Base-by-base conservation (phyloP, 2,113 vertebrate genomes). In the Arenaria interpres region DNA sequence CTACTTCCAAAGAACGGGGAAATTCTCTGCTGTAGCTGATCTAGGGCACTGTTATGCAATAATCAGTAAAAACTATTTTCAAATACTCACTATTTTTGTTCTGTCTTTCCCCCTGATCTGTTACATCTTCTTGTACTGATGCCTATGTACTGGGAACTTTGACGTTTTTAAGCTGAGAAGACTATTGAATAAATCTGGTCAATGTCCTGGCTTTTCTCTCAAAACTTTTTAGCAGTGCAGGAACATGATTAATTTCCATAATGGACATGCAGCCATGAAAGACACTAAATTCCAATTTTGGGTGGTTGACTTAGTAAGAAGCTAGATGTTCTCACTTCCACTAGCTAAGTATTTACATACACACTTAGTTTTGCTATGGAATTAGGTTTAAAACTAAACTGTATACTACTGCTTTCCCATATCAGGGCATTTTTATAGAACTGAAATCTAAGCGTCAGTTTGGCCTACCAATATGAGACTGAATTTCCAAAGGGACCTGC, bases 1-100 rank as follows among this genome's bases (percentile, higher is more conserved):
- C 93, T 28, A 45, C n/a, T 46, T 91, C 22, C 46, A 89, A 76
- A 94, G 45, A 76, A 25, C 27, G 85, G 53, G 74, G 74, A 91
- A 95, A 85, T 73, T 60, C 27, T 53, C 32, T 79, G 16, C 45
- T 88, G 57, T 85, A 68, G 35, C 24, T 73, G 33, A 76, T 72
- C 21, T 30, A 89, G 69, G 19, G 56, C 67, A 80, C 20, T 30
- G 10, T n/a, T 67, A 75, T 1, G 16, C 15, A 76, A 75, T 50
- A 88, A 83, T 33, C 25, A 76, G 28, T 19, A 35, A 69, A 86
- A 94, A 14, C 2, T 64, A 6, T 15, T 84, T 89, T 23, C 4
- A 82, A 76, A 43, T 64, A 64, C 32, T 48, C 15, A 28, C 9
- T 46, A 62, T 51, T 69, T 21, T 53, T 72, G 4, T 43, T 78